phyloP scores from a whole-genome alignment of 1,140 invertebrate species.

The Megalonaias nervosa region DNA sequence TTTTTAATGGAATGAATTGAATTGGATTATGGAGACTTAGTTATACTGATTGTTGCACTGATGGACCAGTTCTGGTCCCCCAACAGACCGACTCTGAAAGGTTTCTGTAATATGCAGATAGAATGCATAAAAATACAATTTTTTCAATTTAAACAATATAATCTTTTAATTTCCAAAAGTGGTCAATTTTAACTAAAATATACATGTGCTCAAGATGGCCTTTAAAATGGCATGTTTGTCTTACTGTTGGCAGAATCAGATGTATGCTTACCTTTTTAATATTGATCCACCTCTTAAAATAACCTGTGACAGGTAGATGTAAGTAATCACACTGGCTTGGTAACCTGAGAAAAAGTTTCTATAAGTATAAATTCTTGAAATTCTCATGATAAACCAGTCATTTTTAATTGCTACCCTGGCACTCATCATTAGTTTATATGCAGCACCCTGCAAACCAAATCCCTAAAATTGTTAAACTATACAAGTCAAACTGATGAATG shows the following conservation, averaged over 20 bases:
- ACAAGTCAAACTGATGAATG: neutral
- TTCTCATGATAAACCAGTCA: neutral
- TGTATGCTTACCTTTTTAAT: conserved; percentile 73
- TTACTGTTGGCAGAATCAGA: neutral
- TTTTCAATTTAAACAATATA: neutral
- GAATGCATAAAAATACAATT: neutral
- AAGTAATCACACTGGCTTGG: conserved; percentile 75
- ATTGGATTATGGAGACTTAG: no score
- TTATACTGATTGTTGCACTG: no score
- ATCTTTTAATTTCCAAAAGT: no score
- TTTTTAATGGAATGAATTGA: no score
- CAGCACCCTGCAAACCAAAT: neutral
- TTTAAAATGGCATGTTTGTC: neutral
- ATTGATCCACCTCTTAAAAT: conserved; percentile 77
- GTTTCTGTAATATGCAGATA: no score
- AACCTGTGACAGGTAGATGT: conserved; percentile 70
- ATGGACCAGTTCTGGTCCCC: no score
- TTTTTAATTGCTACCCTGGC: neutral
- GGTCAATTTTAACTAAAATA: neutral
- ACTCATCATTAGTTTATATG: neutral
- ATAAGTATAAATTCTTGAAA: neutral
- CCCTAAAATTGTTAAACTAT: neutral
- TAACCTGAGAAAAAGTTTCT: conserved; percentile 62
- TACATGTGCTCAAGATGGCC: neutral
- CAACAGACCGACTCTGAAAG: no score